A percentile compares a stretch with the other conserved stretches of the same genome.
phyloP scores from a whole-genome alignment of 2,888 invertebrate species.

The Cosmia trapezina region DNA sequence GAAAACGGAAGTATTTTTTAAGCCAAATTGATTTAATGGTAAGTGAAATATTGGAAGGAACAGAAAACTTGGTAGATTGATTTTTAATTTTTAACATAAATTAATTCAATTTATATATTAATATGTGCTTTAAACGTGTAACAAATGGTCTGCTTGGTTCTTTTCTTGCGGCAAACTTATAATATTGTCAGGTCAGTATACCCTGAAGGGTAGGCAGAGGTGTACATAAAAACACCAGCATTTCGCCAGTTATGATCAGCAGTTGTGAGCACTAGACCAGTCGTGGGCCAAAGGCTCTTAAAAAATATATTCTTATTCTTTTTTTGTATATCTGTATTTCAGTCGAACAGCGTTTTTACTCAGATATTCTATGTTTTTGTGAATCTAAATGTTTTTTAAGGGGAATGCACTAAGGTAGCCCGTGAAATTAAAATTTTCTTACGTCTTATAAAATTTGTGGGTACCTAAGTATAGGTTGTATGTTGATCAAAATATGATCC shows the following conservation, averaged over 20 bases:
- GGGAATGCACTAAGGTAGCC: neutral
- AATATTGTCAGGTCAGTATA: neutral
- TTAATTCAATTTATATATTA: neutral
- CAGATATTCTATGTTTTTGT: neutral
- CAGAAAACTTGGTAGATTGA: neutral
- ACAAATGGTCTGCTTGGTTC: neutral
- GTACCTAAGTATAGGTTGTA: neutral
- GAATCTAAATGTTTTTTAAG: neutral
- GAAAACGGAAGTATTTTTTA: slow-evolving; percentile 37
- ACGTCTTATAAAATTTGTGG: neutral
- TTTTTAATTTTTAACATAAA: neutral
- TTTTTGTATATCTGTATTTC: neutral
- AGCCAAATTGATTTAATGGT: slow-evolving; percentile 42
- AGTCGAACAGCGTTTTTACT: neutral
- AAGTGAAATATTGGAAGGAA: slow-evolving; percentile 34
- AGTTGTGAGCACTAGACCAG: neutral
- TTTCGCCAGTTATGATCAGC: neutral
- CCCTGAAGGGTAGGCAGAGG: neutral
- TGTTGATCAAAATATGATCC: neutral
- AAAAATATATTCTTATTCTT: neutral
- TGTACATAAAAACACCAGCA: neutral
- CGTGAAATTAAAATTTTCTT: neutral
- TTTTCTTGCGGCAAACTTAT: neutral
- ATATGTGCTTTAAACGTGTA: neutral
- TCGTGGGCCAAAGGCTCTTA: neutral